Evolutionary conservation across 2,797 vertebrate genomes (phyloP), one percentile per base, ranked within the genome.

Genomic region (Sebastes aleutianus): DNA sequence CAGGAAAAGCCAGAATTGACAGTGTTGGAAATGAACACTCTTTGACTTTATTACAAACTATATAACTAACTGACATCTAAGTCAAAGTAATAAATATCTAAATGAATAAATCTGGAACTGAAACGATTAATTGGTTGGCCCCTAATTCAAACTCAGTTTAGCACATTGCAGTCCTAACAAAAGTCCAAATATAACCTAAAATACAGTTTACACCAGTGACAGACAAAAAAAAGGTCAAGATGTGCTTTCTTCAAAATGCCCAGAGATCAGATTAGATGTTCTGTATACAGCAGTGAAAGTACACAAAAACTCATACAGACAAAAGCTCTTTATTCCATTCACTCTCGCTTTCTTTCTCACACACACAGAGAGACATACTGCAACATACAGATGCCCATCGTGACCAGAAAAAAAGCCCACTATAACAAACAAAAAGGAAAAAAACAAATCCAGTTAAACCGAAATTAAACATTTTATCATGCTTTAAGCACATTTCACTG

Each of bases 391-490:
- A 87, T 85, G 73, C 73, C 76, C 82, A 61, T 65, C 29, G 57
- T 58, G 78, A 76, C 71, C 82, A 80, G 58, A 75, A 86, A 69
- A 76, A 81, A 65, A 64, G 16, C 29, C 56, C 61, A 47, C 62
- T 80, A 72, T 69, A 82, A 91, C 87, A 92, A 92, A 90, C 85
- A 84, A 88, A 68, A 68, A 76, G 47, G 78, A 75, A 82, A 85
- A 77, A 78, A 76, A 77, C 71, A 90, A 90, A 93, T 89, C 88
- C 78, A 78, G 64, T 88, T 87, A 85, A 91, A 91, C 85, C 36
- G 2, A 90, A 92, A 87, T 93, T 86, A 93, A 93, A 93, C 90
- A 93, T 89, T 88, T 91, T 88, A 93, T 90, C 81, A 84, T 92
- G 91, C 92, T 94, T 93, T 88, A 91, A 93, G 91, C 92, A 81